Evolutionary conservation across 2,113 vertebrate genomes (phyloP).

Genomic region (Hippolais icterina): DNA sequence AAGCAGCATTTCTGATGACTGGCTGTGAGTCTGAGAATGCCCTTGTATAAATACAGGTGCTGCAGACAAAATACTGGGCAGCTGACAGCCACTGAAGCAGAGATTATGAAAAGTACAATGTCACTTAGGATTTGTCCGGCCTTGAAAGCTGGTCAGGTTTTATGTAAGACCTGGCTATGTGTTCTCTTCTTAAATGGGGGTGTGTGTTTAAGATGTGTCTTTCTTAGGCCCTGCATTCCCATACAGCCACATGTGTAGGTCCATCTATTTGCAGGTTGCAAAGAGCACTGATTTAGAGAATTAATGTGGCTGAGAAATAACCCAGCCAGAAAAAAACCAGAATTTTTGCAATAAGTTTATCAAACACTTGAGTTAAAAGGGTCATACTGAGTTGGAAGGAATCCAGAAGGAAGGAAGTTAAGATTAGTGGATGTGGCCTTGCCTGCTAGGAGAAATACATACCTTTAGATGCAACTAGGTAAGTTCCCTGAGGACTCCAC

Average conservation of each 20-base stretch:
- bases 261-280: background rate
- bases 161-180: background rate
- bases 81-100: background rate
- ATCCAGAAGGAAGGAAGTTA: background rate
- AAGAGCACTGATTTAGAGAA: background rate
- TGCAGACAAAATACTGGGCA: background rate
- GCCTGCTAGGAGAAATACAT: background rate
- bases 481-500: background rate
- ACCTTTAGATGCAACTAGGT: background rate
- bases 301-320: background rate
- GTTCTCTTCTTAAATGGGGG: background rate
- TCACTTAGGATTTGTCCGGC: background rate
- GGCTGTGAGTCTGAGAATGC: background rate
- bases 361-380: background rate
- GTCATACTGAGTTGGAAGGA: background rate
- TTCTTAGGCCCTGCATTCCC: background rate
- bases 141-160: background rate
- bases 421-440: background rate
- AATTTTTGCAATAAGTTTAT: background rate
- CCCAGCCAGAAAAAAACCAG: rapidly evolving
- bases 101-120: background rate
- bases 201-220: background rate
- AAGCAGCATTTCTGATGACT: background rate
- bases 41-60: background rate
- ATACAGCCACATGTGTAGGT: background rate